phyloP scores from a whole-genome alignment of 1,140 invertebrate genomes.

The Cydia pomonella region DNA sequence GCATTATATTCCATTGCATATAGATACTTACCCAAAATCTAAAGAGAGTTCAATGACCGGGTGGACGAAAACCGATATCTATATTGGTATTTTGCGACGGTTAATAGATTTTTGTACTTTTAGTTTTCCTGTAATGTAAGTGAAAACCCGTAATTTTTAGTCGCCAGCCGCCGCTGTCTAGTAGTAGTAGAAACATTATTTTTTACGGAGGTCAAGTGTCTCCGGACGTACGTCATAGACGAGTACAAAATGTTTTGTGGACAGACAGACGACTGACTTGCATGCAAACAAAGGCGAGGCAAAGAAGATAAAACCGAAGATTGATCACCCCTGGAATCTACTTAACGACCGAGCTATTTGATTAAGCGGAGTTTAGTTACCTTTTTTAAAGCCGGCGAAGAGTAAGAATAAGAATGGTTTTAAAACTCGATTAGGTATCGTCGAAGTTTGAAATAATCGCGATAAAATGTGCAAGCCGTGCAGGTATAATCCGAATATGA shows the following conservation, averaged over 20 bases:
- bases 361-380: neutral
- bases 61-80: too few species aligned
- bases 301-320: slow-evolving; percentile 2
- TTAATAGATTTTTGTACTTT: too few species aligned
- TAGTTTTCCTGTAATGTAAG: too few species aligned
- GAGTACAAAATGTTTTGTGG: neutral
- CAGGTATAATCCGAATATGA: too few species aligned
- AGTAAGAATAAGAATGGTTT: neutral
- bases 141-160: too few species aligned
- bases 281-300: neutral
- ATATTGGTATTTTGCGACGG: too few species aligned
- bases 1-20: too few species aligned
- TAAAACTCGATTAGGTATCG: neutral
- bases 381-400: neutral
- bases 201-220: neutral
- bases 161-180: too few species aligned
- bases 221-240: neutral
- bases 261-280: neutral
- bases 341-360: neutral
- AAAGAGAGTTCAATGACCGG: too few species aligned
- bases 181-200: too few species aligned
- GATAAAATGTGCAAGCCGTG: too few species aligned
- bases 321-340: slow-evolving; percentile 7
- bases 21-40: too few species aligned
- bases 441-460: neutral